Conservation (phyloP, 1,140 invertebrate species). For the Potamilus streckersoni region DNA sequence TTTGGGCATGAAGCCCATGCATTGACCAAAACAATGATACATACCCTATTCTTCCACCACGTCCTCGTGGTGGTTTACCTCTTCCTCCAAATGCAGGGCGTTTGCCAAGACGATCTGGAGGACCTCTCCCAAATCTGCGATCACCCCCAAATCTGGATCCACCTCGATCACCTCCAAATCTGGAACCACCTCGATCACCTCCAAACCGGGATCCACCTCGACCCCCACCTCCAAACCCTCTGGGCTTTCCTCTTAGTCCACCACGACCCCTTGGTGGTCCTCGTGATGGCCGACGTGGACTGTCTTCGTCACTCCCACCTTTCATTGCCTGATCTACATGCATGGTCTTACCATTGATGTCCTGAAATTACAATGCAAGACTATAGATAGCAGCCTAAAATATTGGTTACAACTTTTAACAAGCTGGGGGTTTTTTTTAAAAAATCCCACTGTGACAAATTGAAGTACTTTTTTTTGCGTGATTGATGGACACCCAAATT, state of each 20-base stretch:
- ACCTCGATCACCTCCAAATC: neutral
- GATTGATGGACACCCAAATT: too few species aligned
- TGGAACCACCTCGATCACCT: neutral
- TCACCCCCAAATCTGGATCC: constrained; percentile 10
- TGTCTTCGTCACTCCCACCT: too few species aligned
- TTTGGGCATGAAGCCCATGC: too few species aligned
- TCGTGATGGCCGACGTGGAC: too few species aligned
- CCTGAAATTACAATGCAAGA: neutral
- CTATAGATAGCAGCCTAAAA: too few species aligned
- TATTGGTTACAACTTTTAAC: too few species aligned
- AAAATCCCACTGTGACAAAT: too few species aligned
- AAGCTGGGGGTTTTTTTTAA: too few species aligned
- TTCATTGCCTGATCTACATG: constrained; percentile 29
- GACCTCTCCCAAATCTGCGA: constrained; percentile 12
- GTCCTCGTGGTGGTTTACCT: constrained; percentile 8
- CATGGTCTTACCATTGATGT: constrained; percentile 24
- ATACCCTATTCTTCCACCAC: neutral
- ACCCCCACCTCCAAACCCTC: neutral
- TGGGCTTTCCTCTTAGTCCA: constrained; percentile 5
- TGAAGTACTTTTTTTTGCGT: too few species aligned
- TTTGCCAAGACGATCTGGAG: neutral
- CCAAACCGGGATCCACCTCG: constrained; percentile 14
- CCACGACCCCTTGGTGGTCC: too few species aligned
- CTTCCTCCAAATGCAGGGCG: neutral
- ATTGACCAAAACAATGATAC: too few species aligned